phyloP scores from a whole-genome alignment of 2,797 vertebrate genomes.

The Bradypus variegatus region DNA sequence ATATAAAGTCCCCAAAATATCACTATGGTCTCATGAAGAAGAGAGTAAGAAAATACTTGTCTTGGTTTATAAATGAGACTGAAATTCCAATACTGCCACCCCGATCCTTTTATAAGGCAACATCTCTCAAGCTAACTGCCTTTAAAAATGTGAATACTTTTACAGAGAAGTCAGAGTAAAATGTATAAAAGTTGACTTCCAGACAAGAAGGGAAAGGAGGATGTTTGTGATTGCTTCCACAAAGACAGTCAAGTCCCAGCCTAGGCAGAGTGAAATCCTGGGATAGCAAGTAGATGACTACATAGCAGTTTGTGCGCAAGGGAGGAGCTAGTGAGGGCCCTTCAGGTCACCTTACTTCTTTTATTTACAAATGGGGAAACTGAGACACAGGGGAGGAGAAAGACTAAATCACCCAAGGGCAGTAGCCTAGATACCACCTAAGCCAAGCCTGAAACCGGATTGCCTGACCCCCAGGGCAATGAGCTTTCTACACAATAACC shows the following conservation, averaged over 20 bases:
- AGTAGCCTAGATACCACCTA: not conserved
- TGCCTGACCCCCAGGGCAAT: not conserved
- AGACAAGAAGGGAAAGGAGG: not conserved
- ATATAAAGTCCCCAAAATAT: constrained; percentile 2
- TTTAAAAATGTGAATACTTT: constrained; percentile 3
- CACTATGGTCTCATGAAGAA: not conserved
- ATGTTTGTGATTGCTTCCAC: not conserved
- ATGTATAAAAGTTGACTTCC: not conserved
- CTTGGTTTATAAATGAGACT: constrained; percentile 21
- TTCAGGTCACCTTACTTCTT: not conserved
- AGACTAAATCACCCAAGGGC: not conserved
- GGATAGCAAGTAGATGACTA: not conserved
- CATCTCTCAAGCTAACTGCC: not conserved
- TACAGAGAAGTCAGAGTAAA: not conserved
- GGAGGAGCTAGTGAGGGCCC: not conserved
- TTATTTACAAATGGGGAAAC: not conserved
- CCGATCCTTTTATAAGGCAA: not conserved
- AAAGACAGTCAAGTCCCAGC: not conserved
- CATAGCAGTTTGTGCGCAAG: not conserved
- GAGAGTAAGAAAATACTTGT: not conserved
- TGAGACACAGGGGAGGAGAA: not conserved
- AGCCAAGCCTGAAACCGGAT: not conserved
- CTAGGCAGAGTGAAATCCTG: not conserved
- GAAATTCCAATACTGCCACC: not conserved
- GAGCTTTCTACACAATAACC: not conserved